Percentiles rank a stretch among this genome's conserved stretches.
These are phyloP conservation scores for Monochamus saltuarius DNA, from an alignment of 1,140 invertebrate species.

Conservation along the genomic window DNA sequence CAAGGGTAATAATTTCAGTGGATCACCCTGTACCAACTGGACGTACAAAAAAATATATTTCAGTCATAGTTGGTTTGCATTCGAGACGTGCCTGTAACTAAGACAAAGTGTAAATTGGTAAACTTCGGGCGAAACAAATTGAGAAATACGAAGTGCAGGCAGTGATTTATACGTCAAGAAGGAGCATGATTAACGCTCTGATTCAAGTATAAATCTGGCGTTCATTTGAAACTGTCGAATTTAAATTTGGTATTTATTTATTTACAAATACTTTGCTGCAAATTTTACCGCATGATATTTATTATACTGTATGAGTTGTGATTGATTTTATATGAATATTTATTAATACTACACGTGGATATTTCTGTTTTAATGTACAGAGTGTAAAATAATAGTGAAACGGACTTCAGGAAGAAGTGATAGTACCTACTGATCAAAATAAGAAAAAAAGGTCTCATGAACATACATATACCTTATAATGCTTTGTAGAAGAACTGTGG, in stretches of 20 bases:
- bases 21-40: too few species aligned
- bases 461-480: too few species aligned
- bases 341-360: too few species aligned
- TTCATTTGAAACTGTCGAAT: neutral
- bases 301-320: neutral
- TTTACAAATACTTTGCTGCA: neutral
- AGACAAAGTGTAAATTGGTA: conserved; percentile 38
- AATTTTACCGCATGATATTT: conserved; percentile 1
- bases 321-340: too few species aligned
- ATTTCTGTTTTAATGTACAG: too few species aligned
- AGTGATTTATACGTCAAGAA: conserved; percentile 32
- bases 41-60: conserved; percentile 1
- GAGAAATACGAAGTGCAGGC: conserved; percentile 37
- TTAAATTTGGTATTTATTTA: neutral
- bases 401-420: too few species aligned
- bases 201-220: conserved; percentile 16
- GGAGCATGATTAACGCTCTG: conserved; percentile 24
- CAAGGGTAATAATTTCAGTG: too few species aligned
- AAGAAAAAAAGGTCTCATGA: too few species aligned
- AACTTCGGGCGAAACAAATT: conserved; percentile 35
- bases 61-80: conserved; percentile 6
- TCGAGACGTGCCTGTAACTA: conserved; percentile 27
- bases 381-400: too few species aligned
- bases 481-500: too few species aligned
- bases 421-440: too few species aligned